Percentiles rank a stretch among this genome's conserved stretches.
Evolutionary conservation across 2,113 vertebrate genomes (phyloP).

Genomic region (Collichthys lucidus): DNA sequence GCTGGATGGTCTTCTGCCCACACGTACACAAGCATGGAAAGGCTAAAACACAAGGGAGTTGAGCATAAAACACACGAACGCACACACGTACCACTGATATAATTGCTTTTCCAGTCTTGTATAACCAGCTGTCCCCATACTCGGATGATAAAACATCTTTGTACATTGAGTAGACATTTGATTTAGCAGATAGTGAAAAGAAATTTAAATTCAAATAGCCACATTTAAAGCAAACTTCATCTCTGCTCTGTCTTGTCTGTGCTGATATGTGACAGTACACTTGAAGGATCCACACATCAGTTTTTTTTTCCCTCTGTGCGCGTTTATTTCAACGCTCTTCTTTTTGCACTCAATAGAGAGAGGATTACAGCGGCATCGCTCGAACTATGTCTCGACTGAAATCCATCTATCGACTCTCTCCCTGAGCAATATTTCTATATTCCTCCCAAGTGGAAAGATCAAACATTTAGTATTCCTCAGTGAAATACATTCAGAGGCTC

Average conservation of each 20-base stretch:
- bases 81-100: neutral
- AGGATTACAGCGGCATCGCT: constrained; percentile 73
- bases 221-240: constrained; percentile 14
- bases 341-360: constrained; percentile 43
- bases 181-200: constrained; percentile 4
- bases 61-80: neutral
- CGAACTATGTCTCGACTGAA: constrained; percentile 64
- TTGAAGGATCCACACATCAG: constrained; percentile 25
- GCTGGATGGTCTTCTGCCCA: constrained; percentile 6
- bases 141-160: constrained; percentile 4
- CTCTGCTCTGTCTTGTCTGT: constrained; percentile 2
- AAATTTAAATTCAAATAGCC: neutral
- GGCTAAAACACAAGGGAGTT: constrained; percentile 12
- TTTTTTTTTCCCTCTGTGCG: constrained; percentile 15
- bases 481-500: constrained; percentile 63
- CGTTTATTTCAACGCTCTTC: constrained; percentile 60
- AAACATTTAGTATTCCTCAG: constrained; percentile 65
- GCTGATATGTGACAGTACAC: constrained; percentile 25
- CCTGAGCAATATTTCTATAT: constrained; percentile 64
- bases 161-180: constrained; percentile 1
- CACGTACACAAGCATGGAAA: neutral
- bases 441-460: constrained; percentile 66
- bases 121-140: neutral
- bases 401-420: constrained; percentile 65
- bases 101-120: constrained; percentile 21